phyloP scores from a whole-genome alignment of 92 coral and sea anemone species.

The Virgularia gustaviana region DNA sequence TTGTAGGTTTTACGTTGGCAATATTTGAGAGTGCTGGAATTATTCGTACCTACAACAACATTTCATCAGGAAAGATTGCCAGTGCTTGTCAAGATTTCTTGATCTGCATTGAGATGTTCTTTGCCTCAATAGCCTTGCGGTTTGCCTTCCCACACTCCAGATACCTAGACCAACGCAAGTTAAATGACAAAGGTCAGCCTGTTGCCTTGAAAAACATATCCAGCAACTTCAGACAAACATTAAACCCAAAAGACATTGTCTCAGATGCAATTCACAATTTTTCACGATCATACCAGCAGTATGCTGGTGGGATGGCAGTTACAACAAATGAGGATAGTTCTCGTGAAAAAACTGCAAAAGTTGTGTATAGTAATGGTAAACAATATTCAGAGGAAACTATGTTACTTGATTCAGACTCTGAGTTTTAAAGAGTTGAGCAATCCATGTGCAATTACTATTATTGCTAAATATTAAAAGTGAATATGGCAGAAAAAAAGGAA shows the following conservation, averaged over 20 bases:
- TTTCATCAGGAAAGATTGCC: constrained; percentile 97
- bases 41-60: constrained; percentile 71
- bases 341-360: neutral
- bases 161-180: constrained; percentile 79
- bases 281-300: constrained; percentile 89
- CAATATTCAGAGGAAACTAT: constrained; percentile 69
- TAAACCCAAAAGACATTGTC: constrained; percentile 93
- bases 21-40: constrained; percentile 85
- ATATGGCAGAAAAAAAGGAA: too few species aligned
- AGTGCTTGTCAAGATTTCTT: constrained; percentile 94
- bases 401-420: constrained; percentile 79
- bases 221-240: constrained; percentile 82
- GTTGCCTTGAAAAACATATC: constrained; percentile 91
- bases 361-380: constrained; percentile 38
- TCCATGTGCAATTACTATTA: too few species aligned
- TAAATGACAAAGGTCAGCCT: constrained; percentile 90
- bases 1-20: constrained; percentile 78
- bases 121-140: constrained; percentile 87
- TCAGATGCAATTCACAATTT: constrained; percentile 98
- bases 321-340: constrained; percentile 16
- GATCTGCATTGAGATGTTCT: constrained; percentile 96
- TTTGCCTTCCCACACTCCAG: constrained; percentile 88
- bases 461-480: too few species aligned
- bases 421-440: constrained; percentile 58
- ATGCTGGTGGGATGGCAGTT: constrained; percentile 54